phyloP scores from a whole-genome alignment of 2,797 vertebrate genomes.

The Hydrophis major region DNA sequence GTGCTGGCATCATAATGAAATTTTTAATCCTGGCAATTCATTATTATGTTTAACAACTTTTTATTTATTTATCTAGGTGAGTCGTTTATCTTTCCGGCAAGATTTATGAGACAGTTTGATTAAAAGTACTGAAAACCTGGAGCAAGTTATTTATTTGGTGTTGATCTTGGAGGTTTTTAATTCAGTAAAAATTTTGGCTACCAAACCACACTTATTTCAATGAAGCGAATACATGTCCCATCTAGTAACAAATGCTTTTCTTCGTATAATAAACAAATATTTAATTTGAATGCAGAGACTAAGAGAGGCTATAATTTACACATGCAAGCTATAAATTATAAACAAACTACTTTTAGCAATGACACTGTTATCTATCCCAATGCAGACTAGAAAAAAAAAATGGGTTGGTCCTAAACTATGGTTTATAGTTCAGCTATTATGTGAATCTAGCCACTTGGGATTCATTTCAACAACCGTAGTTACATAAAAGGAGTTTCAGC shows the following conservation, averaged over 20 bases:
- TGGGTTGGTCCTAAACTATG: not conserved
- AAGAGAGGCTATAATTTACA: not conserved
- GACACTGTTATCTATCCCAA: not conserved
- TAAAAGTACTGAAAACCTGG: slow-evolving; percentile 33
- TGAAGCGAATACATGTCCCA: slow-evolving; percentile 8
- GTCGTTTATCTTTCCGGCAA: slow-evolving; percentile 55
- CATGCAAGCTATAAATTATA: not conserved
- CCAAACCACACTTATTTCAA: slow-evolving; percentile 30
- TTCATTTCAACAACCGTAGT: not conserved
- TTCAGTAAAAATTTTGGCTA: slow-evolving; percentile 21
- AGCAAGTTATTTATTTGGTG: slow-evolving; percentile 40
- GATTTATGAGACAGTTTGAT: slow-evolving; percentile 55
- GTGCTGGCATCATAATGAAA: slow-evolving; percentile 63
- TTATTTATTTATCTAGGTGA: slow-evolving; percentile 57
- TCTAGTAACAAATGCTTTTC: slow-evolving; percentile 27
- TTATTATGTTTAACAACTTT: slow-evolving; percentile 52
- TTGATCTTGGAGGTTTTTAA: slow-evolving; percentile 42
- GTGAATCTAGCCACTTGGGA: not conserved
- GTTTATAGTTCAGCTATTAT: not conserved
- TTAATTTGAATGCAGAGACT: slow-evolving; percentile 30
- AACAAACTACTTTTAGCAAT: not conserved
- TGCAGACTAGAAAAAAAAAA: not conserved
- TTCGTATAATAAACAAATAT: slow-evolving; percentile 18
- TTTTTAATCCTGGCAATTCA: slow-evolving; percentile 63
- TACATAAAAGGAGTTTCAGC: not conserved